Percentiles rank a stretch among this genome's conserved stretches.
Conservation (phyloP, 2,797 vertebrate species). For the Neoniphon sammara region DNA sequence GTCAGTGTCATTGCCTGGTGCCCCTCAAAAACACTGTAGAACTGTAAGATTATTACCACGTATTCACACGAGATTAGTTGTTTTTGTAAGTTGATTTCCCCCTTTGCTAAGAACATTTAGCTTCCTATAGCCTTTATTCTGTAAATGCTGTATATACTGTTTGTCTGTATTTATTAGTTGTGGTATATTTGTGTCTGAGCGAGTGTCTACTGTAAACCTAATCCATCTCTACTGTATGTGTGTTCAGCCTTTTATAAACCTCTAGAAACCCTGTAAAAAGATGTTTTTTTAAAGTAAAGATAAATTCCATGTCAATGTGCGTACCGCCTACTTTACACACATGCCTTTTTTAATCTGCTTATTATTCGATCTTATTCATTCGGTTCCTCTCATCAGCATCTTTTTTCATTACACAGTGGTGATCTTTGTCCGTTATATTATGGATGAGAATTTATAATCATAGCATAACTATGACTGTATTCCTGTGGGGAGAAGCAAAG, state of each 20-base stretch:
- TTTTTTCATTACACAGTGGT: neutral
- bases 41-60: slow-evolving; percentile 5
- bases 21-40: neutral
- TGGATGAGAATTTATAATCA: slow-evolving; percentile 34
- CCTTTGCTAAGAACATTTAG: neutral
- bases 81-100: neutral
- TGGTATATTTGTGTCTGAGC: slow-evolving; percentile 75
- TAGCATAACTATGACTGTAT: neutral
- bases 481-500: slow-evolving; percentile 21
- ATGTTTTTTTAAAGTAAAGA: slow-evolving; percentile 38
- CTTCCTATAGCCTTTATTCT: slow-evolving; percentile 74
- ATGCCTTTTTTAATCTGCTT: neutral
- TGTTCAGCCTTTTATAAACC: slow-evolving; percentile 74
- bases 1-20: neutral
- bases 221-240: slow-evolving; percentile 60
- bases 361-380: slow-evolving; percentile 7
- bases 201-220: slow-evolving; percentile 24
- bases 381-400: neutral
- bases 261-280: slow-evolving; percentile 61
- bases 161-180: slow-evolving; percentile 91
- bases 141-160: slow-evolving; percentile 78
- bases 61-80: slow-evolving; percentile 3
- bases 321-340: neutral
- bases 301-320: slow-evolving; percentile 30
- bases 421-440: slow-evolving; percentile 23